phyloP scores from a whole-genome alignment of 2,113 vertebrate genomes.

The Silurus glanis region DNA sequence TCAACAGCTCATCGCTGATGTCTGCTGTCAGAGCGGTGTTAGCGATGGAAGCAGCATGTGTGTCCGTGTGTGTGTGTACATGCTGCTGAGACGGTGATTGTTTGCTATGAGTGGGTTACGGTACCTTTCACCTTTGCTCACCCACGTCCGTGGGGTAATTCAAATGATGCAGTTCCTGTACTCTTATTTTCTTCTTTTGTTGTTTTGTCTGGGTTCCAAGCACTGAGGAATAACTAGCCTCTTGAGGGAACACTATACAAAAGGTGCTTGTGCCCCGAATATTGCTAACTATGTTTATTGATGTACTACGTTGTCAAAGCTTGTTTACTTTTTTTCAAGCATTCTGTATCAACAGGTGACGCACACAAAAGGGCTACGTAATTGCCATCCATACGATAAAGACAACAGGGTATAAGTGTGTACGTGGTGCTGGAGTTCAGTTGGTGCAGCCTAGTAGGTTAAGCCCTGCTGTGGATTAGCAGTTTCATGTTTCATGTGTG shows the following conservation, averaged over 20 bases:
- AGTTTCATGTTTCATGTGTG: constrained; percentile 43
- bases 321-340: background rate
- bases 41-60: constrained; percentile 4
- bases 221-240: background rate
- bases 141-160: background rate
- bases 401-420: background rate
- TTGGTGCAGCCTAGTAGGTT: constrained; percentile 45
- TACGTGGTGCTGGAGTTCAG: background rate
- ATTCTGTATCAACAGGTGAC: background rate
- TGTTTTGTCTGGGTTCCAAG: background rate
- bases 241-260: background rate
- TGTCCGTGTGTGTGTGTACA: constrained; percentile 10
- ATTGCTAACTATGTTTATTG: background rate
- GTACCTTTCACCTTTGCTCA: background rate
- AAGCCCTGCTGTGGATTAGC: constrained; percentile 49
- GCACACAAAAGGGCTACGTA: background rate
- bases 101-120: background rate
- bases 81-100: background rate
- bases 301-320: no score
- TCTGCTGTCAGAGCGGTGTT: constrained; percentile 31
- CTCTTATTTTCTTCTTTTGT: background rate
- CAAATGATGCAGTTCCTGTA: background rate
- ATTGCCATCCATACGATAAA: background rate
- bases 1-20: constrained; percentile 16
- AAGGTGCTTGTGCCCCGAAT: background rate